Base-by-base conservation (phyloP, 1,140 invertebrate species). In the Diorhabda elongata region DNA sequence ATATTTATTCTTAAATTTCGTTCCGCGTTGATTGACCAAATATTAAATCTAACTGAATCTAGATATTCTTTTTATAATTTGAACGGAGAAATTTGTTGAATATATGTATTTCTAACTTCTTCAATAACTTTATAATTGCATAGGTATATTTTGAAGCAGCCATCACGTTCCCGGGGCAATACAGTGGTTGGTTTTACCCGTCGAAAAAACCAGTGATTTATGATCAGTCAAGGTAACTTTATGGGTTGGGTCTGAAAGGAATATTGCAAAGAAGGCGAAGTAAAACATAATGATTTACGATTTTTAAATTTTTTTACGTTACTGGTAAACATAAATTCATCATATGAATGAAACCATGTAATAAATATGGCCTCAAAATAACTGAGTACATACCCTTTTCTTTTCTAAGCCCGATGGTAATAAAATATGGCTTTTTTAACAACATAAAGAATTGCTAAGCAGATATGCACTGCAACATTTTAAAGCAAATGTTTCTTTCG, bases 281-380 rank as follows among this genome's bases (percentile, higher is more conserved):
- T 6, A 52, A n/a, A 52, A 52, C 47, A 8, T 3, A 8, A 8
- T 52, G 47, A 52, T 52, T 52, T 52, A 52, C 47, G 47, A n/a
- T 52, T 52, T 52, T 52, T 52, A 52, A 52, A n/a, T n/a, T 52
- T 52, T 52, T 52, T 52, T 52, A 52, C 47, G 6, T 52, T 52
- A n/a, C 47, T 52, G 47, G 47, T n/a, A 52, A 52, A 52, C 47
- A 52, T 52, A 52, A 52, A 52, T 52, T 52, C 47, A 52, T 52
- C 47, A 52, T 26, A 26, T 52, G 47, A 52, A 52, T 52, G 47
- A 52, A 52, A 52, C 6, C 47, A 52, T 52, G 47, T 52, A 52
- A 52, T 52, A 52, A 52, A 52, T n/a, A 52, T 52, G 47, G 47
- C 47, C 47, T 52, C 47, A 52, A 52, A 52, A 52, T 52, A 6